Evolutionary conservation across 2,113 vertebrate genomes (phyloP), one percentile per base, ranked within the genome.

Genomic region (Myrmophylax atrothorax): DNA sequence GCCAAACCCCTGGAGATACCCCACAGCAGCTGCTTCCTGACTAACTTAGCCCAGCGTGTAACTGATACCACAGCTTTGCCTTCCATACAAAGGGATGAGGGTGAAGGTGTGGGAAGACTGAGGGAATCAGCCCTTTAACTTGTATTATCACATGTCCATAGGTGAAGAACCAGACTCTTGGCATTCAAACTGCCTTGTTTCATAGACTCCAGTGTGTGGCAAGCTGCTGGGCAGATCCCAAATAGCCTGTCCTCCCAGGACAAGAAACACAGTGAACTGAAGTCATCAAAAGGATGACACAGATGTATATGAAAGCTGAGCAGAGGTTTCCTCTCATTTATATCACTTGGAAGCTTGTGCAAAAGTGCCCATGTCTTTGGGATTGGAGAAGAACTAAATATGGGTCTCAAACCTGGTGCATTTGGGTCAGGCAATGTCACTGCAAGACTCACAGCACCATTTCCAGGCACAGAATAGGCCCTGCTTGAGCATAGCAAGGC

Each of bases 381-480:
- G 46, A 87, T 14, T 20, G 28, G 20, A 40, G 18, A 50, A 64
- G 56, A 83, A 53, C 17, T 55, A 67, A 60, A 78, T 35, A 44
- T 10, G 33, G 18, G 24, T 73, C 69, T 78, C 62, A 35, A 70
- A 59, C 23, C 35, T 56, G 33, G 35, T 28, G 37, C 13, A 26
- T 50, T 67, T 50, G 33, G 13, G 37, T 73, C 42, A 77, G 81
- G 29, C 25, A 56, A 62, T 0, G 3, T 52, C 66, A 78, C 29
- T 5, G 1, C 53, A 68, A 59, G 60, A 69, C 53, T 37, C 28
- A 26, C 1, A 2, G 25, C 24, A 35, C 15, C 1, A 1, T n/a
- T 73, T 56, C 42, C 25, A 49, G 49, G 58, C 35, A 59, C n/a
- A 49, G 58, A 47, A 28, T 6, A 28, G 58, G 56, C 33, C 24